These are phyloP conservation scores for Diaprepes abbreviatus DNA, from an alignment of 2,888 invertebrate genomes.

Conservation along the genomic window DNA sequence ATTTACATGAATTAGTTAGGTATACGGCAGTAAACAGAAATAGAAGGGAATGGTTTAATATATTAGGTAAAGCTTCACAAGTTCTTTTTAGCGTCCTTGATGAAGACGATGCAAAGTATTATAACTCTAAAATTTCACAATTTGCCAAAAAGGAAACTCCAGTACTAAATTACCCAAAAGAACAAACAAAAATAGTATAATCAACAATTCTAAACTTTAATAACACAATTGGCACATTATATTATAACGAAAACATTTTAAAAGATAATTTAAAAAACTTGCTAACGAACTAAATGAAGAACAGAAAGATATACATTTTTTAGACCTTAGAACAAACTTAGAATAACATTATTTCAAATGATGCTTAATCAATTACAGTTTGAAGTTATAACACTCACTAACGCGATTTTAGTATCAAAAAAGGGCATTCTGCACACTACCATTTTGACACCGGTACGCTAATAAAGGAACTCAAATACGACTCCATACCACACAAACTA, in stretches of 20 bases:
- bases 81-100: not conserved
- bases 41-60: conserved; percentile 17
- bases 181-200: not conserved
- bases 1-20: conserved; percentile 16
- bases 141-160: conserved; percentile 3
- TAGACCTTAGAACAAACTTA: not conserved
- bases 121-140: not conserved
- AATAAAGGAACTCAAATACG: too few relatives aligned
- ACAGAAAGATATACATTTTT: conserved; percentile 4
- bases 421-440: not conserved
- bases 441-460: too few relatives aligned
- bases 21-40: not conserved
- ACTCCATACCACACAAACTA: too few relatives aligned
- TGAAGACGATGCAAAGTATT: conserved; percentile 7
- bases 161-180: not conserved
- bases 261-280: conserved; percentile 2
- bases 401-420: conserved; percentile 1
- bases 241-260: conserved; percentile 9
- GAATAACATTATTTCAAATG: not conserved
- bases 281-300: too few relatives aligned
- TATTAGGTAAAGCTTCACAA: too few relatives aligned
- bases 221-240: not conserved
- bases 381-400: too few relatives aligned
- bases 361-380: not conserved
- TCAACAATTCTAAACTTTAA: conserved; percentile 4